Evolutionary conservation across 1,140 invertebrate species (phyloP).

Genomic region (Eubasilissa regina): DNA sequence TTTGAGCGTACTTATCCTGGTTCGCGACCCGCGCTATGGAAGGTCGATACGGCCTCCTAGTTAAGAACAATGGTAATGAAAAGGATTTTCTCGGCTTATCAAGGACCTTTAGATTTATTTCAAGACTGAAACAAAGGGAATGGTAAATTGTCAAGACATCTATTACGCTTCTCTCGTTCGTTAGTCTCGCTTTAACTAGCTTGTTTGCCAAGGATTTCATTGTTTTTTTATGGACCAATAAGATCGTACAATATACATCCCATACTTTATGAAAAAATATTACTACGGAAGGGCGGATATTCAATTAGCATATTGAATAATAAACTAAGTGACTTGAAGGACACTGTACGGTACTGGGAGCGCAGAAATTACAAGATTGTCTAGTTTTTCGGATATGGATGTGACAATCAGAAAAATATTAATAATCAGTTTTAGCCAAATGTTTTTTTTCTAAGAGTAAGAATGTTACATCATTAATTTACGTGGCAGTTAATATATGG

Average conservation of each 20-base stretch:
- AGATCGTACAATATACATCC: neutral
- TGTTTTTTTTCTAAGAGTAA: too few relatives aligned
- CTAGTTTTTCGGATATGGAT: too few relatives aligned
- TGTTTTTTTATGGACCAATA: constrained; percentile 1
- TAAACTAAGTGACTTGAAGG: neutral
- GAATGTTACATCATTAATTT: too few relatives aligned
- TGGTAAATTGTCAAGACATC: constrained; percentile 26
- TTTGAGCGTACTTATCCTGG: too few relatives aligned
- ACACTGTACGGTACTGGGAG: too few relatives aligned
- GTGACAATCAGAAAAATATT: too few relatives aligned
- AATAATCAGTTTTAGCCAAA: too few relatives aligned
- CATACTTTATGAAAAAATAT: neutral
- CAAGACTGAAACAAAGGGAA: constrained; percentile 18
- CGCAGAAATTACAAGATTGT: too few relatives aligned
- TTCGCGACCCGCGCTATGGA: neutral
- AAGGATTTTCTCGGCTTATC: constrained; percentile 26
- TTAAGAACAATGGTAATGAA: constrained; percentile 20
- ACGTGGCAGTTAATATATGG: too few relatives aligned
- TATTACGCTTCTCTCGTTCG: constrained; percentile 23
- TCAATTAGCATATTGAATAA: constrained; percentile 1
- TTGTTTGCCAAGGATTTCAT: neutral
- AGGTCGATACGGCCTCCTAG: constrained; percentile 13
- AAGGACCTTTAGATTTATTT: constrained; percentile 29
- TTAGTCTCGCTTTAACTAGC: neutral
- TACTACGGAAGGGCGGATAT: neutral